Base-by-base conservation (phyloP, 2,113 vertebrate genomes). In the Oreochromis tanganicae region DNA sequence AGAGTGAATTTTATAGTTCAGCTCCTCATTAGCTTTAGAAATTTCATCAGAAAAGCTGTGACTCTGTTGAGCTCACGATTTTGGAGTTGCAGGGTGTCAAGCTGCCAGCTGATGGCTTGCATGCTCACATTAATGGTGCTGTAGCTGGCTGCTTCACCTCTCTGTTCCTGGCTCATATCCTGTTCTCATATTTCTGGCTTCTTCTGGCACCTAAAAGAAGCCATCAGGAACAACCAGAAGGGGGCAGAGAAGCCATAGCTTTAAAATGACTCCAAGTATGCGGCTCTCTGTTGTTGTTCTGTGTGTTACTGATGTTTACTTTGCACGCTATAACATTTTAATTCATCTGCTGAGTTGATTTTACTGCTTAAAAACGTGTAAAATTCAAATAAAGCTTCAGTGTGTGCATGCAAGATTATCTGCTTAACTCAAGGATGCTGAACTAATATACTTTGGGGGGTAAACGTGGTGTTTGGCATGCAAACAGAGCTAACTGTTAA, bases 241-340 rank as follows among this genome's bases (percentile, higher is more conserved):
- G 71, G 85, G 92, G 92, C 93, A 93, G 90, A 86, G 5, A 80
- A 81, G 68, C 21, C 61, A 52, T n/a, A 54, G 19, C 3, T 84
- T 79, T 41, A 16, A 75, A 86, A 11, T 3, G 5, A 21, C 34
- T 54, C 27, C 21, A 17, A 52, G 6, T 11, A 9, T 50, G 2
- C n/a, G 32, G 24, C 5, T 63, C 14, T 38, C 16, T n/a, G 29
- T 21, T 17, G 7, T 29, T 34, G 11, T 34, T n/a, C 14, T 79
- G 10, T 19, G 14, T 81, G 11, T 7, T 9, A 1, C 0, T 71
- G 32, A 8, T 19, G 24, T 61, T 79, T 75, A 4, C 24, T 63
- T 80, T 75, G n/a, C 32, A 16, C 41, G n/a, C 9, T 13, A 16
- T 79, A 13, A 63, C 6, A 1, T 80, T 73, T 83, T 7, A 32